Conservation (phyloP, 1,140 invertebrate species). For the Drosophila chauvacae region DNA sequence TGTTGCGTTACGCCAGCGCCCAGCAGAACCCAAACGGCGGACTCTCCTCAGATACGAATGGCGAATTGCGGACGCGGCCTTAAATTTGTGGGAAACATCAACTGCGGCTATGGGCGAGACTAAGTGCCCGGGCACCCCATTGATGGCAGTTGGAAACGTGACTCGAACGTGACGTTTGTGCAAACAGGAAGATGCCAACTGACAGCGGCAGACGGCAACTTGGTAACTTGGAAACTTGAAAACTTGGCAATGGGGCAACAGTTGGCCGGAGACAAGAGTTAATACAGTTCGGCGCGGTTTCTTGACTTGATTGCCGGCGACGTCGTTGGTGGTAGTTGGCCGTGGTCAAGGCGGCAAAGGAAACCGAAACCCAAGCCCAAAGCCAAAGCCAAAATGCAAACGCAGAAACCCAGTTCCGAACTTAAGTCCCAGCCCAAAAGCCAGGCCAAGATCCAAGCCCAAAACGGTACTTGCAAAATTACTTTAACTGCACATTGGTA, state of each 20-base stretch:
- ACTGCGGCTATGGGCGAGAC: conserved; percentile 66
- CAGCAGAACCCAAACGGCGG: conserved; percentile 17
- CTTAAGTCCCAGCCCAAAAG: conserved; percentile 24
- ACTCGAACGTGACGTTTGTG: conserved; percentile 81
- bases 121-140: conserved; percentile 49
- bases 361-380: conserved; percentile 13
- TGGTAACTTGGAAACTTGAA: neutral
- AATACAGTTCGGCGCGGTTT: conserved; percentile 76
- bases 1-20: conserved; percentile 78
- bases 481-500: conserved; percentile 42
- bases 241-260: conserved; percentile 51
- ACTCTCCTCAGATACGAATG: conserved; percentile 24
- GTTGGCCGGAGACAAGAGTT: conserved; percentile 69
- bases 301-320: conserved; percentile 75
- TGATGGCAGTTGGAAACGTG: conserved; percentile 76
- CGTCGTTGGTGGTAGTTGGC: conserved; percentile 59
- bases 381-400: conserved; percentile 23
- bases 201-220: conserved; percentile 51
- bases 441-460: conserved; percentile 25
- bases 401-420: conserved; percentile 28
- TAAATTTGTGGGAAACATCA: conserved; percentile 83
- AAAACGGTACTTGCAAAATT: conserved; percentile 78
- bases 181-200: conserved; percentile 82
- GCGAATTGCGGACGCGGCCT: conserved; percentile 55
- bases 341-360: conserved; percentile 63